Base-by-base conservation (phyloP, 2,888 invertebrate genomes). In the Magallana nippona region DNA sequence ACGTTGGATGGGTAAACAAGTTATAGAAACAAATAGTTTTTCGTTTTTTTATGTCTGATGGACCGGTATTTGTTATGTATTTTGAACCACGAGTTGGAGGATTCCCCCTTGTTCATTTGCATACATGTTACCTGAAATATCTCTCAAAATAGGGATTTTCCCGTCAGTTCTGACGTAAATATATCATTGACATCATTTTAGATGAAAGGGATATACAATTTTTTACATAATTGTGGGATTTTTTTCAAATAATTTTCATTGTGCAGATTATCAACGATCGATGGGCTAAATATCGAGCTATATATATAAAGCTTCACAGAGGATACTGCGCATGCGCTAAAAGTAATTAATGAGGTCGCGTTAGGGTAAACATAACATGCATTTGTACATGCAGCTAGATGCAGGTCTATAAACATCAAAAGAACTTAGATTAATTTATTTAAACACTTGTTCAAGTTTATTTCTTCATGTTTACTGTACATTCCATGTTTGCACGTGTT, bases 31-130 rank as follows among this genome's bases (percentile, higher is more conserved):
- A 27, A 27, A 32, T 8, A 11, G 32, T 32, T 2, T 10, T 71
- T 22, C 22, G 15, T 32, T 22, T 27, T 27, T 15, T 71, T 22
- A 27, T 22, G 8, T 8, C 44, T 44, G 44, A 44, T 27, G 32
- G 19, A 71, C 71, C 71, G 71, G 27, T 71, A 13, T 71, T 71
- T 71, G 71, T 71, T 71, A 32, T 71, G 71, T 71, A 71, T 71
- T 71, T 71, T 60, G 22, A 80, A 82, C 83, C 84, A 86, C 83
- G 86, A 83, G 83, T 62, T 56, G 63, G 71, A 86, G 87, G 86
- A 88, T 88, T 87, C 88, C 89, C 88, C 84, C 83, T 89, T 89
- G 89, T 89, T 91, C 90, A 91, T 91, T 90, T 91, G 90, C 91
- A 91, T 91, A 90, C 86, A 82, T 84, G 71, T 82, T 82, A 81